These are phyloP conservation scores for Acanthurus tractus DNA, from an alignment of 2,797 vertebrate species.

Conservation along the genomic window DNA sequence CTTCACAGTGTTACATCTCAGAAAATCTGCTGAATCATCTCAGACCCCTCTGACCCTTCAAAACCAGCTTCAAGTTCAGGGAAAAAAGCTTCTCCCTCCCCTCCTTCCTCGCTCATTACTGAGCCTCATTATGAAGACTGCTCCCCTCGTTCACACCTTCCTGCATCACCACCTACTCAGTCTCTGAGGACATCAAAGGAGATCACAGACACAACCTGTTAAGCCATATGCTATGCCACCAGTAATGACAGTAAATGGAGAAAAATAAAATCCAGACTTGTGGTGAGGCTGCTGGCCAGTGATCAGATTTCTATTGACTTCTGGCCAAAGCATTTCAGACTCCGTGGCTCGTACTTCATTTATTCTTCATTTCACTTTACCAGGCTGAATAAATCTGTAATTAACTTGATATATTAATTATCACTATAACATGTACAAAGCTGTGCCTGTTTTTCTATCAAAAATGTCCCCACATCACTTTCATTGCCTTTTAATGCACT, in stretches of 20 bases:
- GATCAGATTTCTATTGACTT: conserved; percentile 17
- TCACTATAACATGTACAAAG: not conserved
- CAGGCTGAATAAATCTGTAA: not conserved
- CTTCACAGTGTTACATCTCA: conserved; percentile 55
- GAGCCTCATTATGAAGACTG: conserved; percentile 43
- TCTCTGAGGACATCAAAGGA: conserved; percentile 55
- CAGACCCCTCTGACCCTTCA: conserved; percentile 23
- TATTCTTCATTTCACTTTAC: not conserved
- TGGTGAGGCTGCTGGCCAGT: conserved; percentile 1
- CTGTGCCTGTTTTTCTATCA: not conserved
- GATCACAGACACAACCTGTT: conserved; percentile 18
- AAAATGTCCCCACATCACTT: not conserved
- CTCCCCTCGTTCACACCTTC: conserved; percentile 32
- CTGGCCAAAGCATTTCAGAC: not conserved
- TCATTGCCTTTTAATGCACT: not conserved
- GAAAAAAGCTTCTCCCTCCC: conserved; percentile 39
- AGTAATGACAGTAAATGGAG: not conserved
- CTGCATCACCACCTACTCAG: conserved; percentile 44
- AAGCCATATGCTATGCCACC: not conserved
- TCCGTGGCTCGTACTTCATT: not conserved
- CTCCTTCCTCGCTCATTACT: conserved; percentile 17
- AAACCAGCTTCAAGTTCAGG: conserved; percentile 38
- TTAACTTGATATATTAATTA: not conserved
- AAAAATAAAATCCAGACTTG: not conserved
- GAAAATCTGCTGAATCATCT: conserved; percentile 44